phyloP scores from a whole-genome alignment of 2,797 vertebrate genomes.

The Crocidura indochinensis region DNA sequence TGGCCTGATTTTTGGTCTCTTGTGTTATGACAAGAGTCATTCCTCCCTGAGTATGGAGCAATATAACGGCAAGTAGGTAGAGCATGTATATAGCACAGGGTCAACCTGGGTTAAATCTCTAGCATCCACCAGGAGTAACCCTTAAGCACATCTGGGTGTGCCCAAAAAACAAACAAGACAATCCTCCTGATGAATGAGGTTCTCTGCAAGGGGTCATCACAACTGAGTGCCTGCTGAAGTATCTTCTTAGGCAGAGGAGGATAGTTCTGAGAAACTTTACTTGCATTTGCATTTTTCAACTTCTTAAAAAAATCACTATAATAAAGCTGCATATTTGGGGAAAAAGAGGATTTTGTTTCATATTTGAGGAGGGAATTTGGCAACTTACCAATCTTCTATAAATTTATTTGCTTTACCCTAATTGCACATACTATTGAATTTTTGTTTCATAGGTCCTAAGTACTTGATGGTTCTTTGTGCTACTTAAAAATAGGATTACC shows the following conservation, averaged over 20 bases:
- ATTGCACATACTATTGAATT: background rate
- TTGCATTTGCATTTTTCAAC: constrained; percentile 1
- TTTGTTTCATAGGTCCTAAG: background rate
- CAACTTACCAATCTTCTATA: background rate
- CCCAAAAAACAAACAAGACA: too few relatives aligned
- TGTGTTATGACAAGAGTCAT: background rate
- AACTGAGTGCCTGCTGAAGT: background rate
- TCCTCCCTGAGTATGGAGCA: background rate
- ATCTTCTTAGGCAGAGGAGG: background rate
- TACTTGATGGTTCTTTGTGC: background rate
- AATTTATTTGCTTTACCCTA: background rate
- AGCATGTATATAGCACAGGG: too few relatives aligned
- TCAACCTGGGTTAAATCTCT: too few relatives aligned
- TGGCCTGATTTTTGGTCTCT: background rate
- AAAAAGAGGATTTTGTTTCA: too few relatives aligned
- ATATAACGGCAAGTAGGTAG: too few relatives aligned
- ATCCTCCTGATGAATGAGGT: background rate
- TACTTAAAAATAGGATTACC: background rate
- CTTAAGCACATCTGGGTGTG: too few relatives aligned
- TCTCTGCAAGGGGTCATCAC: background rate
- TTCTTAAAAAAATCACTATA: background rate
- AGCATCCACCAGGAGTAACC: too few relatives aligned
- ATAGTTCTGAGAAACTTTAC: background rate
- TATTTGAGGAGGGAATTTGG: background rate
- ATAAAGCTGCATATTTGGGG: background rate